Evolutionary conservation across 2,888 invertebrate genomes (phyloP), one percentile per base, ranked within the genome.

Genomic region (Bruchidius siliquastri): DNA sequence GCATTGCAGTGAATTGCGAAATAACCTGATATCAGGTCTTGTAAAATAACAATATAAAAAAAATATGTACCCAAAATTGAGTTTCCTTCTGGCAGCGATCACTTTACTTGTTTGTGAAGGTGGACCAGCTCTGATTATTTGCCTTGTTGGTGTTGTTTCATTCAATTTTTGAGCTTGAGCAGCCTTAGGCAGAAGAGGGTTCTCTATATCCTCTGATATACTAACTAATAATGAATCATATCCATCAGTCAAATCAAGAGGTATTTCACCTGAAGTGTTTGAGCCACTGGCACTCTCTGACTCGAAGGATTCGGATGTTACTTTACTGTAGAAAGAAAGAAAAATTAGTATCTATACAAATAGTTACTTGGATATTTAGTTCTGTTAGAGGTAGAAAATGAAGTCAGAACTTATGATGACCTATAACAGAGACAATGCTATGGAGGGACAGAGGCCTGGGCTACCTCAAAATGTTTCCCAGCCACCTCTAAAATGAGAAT

Each of bases 61-160:
- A 13, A 49, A 72, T 72, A 71, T 75, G 76, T 77, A 79, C 77
- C 74, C 73, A 76, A 77, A 77, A 72, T 77, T 71, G n/a, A 79
- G 69, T 49, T 22, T 73, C 72, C 22, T 77, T 22, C 68, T 73
- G 26, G 72, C 68, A n/a, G 26, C 26, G 6, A 20, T 18, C 20
- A 73, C 30, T 72, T 76, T 78, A 10, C 68, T 30, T 72, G 71
- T 76, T 73, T 78, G 78, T 21, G 21, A 8, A 26, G 32, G 22
- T 21, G 67, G 26, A 49, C 68, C 71, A 67, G 30, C 68, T 21
- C 71, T 68, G 21, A 78, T 75, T 8, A 72, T 78, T 69, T 77
- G 78, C 74, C 86, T 87, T n/a, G 85, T 82, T 0, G 90, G 90
- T 0, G 90, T 90, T 8, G 86, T 88, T 85, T 90, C 90, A 81